phyloP scores from a whole-genome alignment of 2,797 vertebrate species.

The Molossus alvarezi region DNA sequence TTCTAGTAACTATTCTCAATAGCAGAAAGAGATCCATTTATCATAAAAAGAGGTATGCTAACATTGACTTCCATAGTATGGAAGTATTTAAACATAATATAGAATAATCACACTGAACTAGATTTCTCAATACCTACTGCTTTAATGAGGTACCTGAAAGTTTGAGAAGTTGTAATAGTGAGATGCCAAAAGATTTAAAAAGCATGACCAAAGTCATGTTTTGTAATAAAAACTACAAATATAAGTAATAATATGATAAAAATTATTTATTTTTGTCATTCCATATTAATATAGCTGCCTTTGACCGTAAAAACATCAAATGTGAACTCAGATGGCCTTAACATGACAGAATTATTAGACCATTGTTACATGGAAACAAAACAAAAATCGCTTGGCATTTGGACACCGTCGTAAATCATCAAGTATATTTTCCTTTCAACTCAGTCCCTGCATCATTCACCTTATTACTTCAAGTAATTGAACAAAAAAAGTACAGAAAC shows the following conservation, averaged over 20 bases:
- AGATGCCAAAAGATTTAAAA: slow-evolving; percentile 27
- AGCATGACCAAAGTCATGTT: not conserved
- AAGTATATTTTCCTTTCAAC: slow-evolving; percentile 8
- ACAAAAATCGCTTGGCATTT: slow-evolving; percentile 42
- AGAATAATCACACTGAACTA: slow-evolving; percentile 30
- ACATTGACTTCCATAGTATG: not conserved
- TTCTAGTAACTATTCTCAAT: slow-evolving; percentile 64
- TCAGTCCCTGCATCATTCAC: not conserved
- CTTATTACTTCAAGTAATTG: slow-evolving; percentile 11
- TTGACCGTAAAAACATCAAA: not conserved
- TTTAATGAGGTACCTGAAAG: not conserved
- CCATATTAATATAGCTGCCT: not conserved
- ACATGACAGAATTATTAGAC: not conserved
- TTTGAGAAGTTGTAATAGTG: not conserved
- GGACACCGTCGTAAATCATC: not conserved
- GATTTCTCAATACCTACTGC: not conserved
- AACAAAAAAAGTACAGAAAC: not conserved
- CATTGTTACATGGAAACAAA: not conserved
- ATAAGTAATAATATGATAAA: not conserved
- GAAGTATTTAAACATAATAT: slow-evolving; percentile 25
- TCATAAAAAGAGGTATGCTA: not conserved
- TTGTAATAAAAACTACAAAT: slow-evolving; percentile 17
- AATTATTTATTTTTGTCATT: not conserved
- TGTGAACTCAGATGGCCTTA: not conserved
- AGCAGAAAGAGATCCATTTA: not conserved